Conservation (phyloP, 2,113 vertebrate species). For the Malurus alboscapulatus region DNA sequence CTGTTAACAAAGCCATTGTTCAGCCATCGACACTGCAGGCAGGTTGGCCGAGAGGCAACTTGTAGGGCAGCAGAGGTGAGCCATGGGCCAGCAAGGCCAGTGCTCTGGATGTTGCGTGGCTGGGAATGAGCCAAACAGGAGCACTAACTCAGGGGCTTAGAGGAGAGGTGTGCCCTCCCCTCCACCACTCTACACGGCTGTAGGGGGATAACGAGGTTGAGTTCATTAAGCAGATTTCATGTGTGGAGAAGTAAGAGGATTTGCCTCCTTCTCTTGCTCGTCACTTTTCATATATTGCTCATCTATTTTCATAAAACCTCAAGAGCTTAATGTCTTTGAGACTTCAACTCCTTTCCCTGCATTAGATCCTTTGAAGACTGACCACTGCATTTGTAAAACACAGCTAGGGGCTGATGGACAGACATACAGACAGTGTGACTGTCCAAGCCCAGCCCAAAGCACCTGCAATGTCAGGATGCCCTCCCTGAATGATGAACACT, state of each 20-base stretch:
- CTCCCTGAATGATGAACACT: not conserved
- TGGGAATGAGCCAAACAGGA: not conserved
- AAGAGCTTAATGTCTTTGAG: not conserved
- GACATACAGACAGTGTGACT: fast-evolving
- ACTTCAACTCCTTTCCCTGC: not conserved
- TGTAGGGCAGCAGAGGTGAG: not conserved
- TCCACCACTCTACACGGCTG: not conserved
- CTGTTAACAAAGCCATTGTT: not conserved
- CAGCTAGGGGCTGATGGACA: not conserved
- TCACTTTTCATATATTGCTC: not conserved
- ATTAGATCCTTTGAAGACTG: not conserved
- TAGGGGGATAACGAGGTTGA: not conserved
- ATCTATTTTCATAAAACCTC: not conserved
- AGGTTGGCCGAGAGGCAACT: fast-evolving
- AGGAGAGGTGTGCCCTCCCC: not conserved
- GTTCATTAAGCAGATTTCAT: not conserved
- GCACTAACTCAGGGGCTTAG: not conserved
- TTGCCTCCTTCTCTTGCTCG: not conserved
- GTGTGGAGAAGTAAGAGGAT: not conserved
- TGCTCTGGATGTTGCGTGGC: not conserved
- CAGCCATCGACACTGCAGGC: not conserved
- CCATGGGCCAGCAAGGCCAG: not conserved
- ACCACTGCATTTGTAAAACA: not conserved
- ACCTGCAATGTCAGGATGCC: not conserved
- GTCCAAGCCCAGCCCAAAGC: not conserved